These are phyloP conservation scores for Limnodromus scolopaceus DNA, from an alignment of 2,797 vertebrate species.

Conservation along the genomic window DNA sequence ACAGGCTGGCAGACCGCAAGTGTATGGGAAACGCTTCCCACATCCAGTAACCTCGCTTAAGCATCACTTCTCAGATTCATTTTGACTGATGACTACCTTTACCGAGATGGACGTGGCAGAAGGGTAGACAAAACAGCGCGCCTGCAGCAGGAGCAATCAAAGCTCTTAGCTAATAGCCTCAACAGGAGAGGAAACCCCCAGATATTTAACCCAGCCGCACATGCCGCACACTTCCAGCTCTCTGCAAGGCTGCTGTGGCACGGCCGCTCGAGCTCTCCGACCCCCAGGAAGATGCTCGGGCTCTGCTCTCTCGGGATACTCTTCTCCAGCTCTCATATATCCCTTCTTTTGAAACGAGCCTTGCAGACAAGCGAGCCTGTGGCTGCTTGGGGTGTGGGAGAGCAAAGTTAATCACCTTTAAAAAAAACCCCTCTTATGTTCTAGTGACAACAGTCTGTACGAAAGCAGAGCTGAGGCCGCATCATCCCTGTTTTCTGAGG, in stretches of 20 bases:
- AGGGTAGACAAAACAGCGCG: background rate
- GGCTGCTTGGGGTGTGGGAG: background rate
- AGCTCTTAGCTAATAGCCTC: background rate
- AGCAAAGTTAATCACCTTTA: background rate
- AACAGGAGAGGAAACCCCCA: background rate
- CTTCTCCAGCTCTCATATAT: background rate
- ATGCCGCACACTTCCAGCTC: background rate
- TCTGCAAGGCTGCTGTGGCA: background rate
- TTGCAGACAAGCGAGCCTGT: accelerated
- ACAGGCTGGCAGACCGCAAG: background rate
- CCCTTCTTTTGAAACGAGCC: background rate
- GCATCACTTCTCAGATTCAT: background rate
- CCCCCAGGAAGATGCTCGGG: accelerated
- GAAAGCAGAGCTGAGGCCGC: background rate
- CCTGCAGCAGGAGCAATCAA: background rate
- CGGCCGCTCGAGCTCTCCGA: background rate
- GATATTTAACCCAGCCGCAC: background rate
- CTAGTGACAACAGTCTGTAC: background rate
- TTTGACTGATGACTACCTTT: background rate
- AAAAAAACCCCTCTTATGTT: background rate
- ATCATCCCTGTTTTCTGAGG: background rate
- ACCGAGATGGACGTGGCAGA: background rate
- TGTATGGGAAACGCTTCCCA: background rate
- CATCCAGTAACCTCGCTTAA: background rate
- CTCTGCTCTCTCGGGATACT: background rate